Evolutionary conservation across 2,797 vertebrate species (phyloP).

Genomic region (Acrocephalus scirpaceus): DNA sequence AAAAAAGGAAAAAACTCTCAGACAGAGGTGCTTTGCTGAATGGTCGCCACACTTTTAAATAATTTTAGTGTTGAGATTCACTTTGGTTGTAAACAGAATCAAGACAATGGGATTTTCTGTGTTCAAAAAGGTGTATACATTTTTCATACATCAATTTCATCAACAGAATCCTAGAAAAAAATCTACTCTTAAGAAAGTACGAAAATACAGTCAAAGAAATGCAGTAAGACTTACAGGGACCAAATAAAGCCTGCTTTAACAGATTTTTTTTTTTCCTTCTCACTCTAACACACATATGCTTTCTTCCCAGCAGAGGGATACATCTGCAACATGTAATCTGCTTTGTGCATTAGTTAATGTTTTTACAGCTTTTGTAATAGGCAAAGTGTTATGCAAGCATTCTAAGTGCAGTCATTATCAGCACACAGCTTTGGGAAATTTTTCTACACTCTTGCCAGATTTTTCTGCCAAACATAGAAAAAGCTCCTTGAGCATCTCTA

Average conservation of each 20-base stretch:
- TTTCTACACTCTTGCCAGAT: not conserved
- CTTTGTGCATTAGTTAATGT: slow-evolving; percentile 11
- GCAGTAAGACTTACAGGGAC: not conserved
- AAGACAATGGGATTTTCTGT: not conserved
- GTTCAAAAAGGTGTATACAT: fast-evolving
- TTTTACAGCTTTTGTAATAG: slow-evolving; percentile 35
- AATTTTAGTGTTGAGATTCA: not conserved
- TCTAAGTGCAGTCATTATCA: not conserved
- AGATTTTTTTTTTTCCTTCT: not conserved
- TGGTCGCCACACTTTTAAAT: not conserved
- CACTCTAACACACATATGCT: not conserved
- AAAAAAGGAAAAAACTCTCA: not conserved
- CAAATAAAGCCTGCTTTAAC: not conserved
- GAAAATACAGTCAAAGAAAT: not conserved
- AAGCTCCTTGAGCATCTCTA: not conserved
- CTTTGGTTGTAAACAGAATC: not conserved
- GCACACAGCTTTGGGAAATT: not conserved
- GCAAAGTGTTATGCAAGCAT: not conserved
- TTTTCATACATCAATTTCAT: not conserved
- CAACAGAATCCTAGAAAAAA: not conserved
- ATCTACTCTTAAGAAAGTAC: not conserved
- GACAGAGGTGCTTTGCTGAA: not conserved
- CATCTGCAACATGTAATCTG: slow-evolving; percentile 11
- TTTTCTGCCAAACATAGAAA: not conserved
- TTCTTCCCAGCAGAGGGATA: slow-evolving; percentile 1